Percentiles rank a stretch among this genome's conserved stretches.
Conservation (phyloP, 2,113 vertebrate genomes). For the Tragelaphus buxtoni region DNA sequence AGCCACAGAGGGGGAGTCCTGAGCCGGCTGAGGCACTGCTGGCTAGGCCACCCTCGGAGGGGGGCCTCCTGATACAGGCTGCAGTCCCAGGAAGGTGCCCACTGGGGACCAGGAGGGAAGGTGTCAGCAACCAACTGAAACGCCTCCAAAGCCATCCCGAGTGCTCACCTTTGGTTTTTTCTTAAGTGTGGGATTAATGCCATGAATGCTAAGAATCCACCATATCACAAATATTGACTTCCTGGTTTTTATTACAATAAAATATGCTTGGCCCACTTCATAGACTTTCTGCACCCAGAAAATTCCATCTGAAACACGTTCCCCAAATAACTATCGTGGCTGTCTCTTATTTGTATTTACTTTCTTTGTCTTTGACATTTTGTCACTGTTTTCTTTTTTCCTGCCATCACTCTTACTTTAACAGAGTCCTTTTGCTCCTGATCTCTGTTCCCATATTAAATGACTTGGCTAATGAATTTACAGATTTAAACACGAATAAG, state of each 20-base stretch:
- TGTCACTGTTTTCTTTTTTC: slow-evolving; percentile 62
- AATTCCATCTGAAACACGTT: slow-evolving; percentile 66
- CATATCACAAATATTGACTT: slow-evolving; percentile 37
- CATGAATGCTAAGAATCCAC: slow-evolving; percentile 64
- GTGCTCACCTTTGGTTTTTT: slow-evolving; percentile 47
- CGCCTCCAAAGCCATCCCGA: slow-evolving; percentile 59
- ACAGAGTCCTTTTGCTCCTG: slow-evolving; percentile 46
- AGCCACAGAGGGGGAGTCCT: neutral
- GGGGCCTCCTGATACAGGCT: slow-evolving; percentile 34
- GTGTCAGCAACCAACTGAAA: slow-evolving; percentile 48
- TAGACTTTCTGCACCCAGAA: slow-evolving; percentile 67
- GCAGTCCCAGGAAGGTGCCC: neutral
- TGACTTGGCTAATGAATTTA: slow-evolving; percentile 70
- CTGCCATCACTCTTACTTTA: slow-evolving; percentile 60
- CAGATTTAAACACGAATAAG: slow-evolving; percentile 69
- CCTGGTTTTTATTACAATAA: slow-evolving; percentile 46
- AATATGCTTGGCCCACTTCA: slow-evolving; percentile 58
- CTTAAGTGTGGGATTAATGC: slow-evolving; percentile 59
- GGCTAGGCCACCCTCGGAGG: slow-evolving; percentile 61
- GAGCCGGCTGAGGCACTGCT: slow-evolving; percentile 55
- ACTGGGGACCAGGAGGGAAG: slow-evolving; percentile 21
- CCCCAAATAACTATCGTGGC: slow-evolving; percentile 50
- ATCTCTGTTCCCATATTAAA: slow-evolving; percentile 49
- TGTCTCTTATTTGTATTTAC: neutral
- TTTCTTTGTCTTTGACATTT: slow-evolving; percentile 60